Conservation (phyloP, 2,888 invertebrate genomes). For the Andrena haemorrhoa region DNA sequence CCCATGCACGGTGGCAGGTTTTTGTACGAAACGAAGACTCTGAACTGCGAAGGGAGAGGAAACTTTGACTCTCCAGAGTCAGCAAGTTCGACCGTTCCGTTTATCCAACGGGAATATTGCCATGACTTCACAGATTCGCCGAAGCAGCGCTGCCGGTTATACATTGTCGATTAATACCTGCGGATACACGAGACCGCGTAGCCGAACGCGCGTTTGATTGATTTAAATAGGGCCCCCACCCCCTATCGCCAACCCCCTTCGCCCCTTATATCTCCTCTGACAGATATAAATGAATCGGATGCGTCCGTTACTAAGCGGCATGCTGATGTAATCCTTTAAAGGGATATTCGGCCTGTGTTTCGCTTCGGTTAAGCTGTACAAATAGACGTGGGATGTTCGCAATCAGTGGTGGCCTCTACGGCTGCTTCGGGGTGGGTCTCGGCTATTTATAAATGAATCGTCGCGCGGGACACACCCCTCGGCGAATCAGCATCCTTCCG, state of each 20-base stretch:
- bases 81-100: not conserved
- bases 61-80: not conserved
- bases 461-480: slow-evolving; percentile 73
- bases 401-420: slow-evolving; percentile 79
- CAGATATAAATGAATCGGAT: slow-evolving; percentile 84
- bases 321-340: slow-evolving; percentile 84
- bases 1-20: too few relatives aligned
- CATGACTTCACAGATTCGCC: slow-evolving; percentile 27
- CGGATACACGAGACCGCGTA: slow-evolving; percentile 74
- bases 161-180: slow-evolving; percentile 78
- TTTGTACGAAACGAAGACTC: not conserved
- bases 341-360: slow-evolving; percentile 82
- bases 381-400: slow-evolving; percentile 83
- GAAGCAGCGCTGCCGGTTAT: slow-evolving; percentile 44
- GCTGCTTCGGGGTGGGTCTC: slow-evolving; percentile 63
- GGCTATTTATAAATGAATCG: slow-evolving; percentile 80
- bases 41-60: not conserved
- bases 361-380: slow-evolving; percentile 83
- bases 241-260: slow-evolving; percentile 64
- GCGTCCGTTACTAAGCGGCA: slow-evolving; percentile 74
- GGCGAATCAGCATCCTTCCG: slow-evolving; percentile 69
- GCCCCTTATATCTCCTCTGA: slow-evolving; percentile 75
- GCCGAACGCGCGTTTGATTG: slow-evolving; percentile 81
- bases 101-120: slow-evolving; percentile 15
- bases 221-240: slow-evolving; percentile 77